A percentile compares a stretch with the other conserved stretches of the same genome.
These are phyloP conservation scores for Acromyrmex charruanus DNA, from an alignment of 1,140 invertebrate species.

Conservation along the genomic window DNA sequence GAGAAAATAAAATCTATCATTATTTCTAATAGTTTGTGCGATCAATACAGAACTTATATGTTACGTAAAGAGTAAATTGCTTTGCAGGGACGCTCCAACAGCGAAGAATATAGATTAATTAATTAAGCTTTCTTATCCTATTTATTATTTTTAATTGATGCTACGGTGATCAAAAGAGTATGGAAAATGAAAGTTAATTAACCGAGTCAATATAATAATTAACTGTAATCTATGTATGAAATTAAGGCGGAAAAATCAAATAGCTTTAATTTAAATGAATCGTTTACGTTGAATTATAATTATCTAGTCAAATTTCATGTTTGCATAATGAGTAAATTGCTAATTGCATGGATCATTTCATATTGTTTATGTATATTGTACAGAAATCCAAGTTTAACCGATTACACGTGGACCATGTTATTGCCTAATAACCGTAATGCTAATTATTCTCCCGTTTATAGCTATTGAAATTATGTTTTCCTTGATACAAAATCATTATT, in stretches of 20 bases:
- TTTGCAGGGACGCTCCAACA: not conserved
- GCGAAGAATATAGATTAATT: not conserved
- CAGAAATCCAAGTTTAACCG: not conserved
- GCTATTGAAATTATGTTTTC: not conserved
- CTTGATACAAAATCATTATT: not conserved
- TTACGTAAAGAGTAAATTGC: not conserved
- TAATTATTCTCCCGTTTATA: conserved; percentile 19
- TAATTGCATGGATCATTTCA: not conserved
- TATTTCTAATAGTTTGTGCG: not conserved
- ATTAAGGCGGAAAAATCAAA: not conserved
- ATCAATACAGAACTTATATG: conserved; percentile 6
- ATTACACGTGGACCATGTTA: not conserved
- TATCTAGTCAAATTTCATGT: not conserved
- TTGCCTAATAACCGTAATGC: not conserved
- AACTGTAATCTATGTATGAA: not conserved
- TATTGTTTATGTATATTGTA: not conserved
- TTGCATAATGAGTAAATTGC: not conserved
- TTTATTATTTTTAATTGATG: not conserved
- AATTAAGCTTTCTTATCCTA: conserved; percentile 38
- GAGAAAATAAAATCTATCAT: not conserved
- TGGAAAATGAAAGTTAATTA: conserved; percentile 13
- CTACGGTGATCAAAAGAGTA: not conserved
- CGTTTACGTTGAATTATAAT: not conserved
- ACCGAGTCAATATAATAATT: not conserved
- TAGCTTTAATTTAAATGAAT: not conserved